Percentiles rank a stretch among this genome's conserved stretches.
phyloP scores from a whole-genome alignment of 2,888 invertebrate species.

The Leptopilina myrica region DNA sequence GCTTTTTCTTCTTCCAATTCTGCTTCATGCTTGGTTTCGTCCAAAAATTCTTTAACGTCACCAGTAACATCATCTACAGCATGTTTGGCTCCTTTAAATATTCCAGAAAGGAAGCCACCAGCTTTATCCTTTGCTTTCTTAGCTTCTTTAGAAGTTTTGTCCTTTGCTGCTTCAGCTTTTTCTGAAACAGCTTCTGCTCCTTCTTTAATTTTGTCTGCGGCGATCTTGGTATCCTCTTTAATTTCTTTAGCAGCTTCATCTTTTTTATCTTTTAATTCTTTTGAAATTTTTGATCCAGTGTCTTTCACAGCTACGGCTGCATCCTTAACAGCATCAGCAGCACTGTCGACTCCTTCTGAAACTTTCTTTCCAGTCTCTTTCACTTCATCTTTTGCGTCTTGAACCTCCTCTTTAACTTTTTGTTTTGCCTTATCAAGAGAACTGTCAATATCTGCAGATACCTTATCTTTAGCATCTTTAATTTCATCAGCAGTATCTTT shows the following conservation, averaged over 20 bases:
- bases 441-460: slow-evolving; percentile 36
- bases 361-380: slow-evolving; percentile 54
- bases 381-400: slow-evolving; percentile 44
- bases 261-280: slow-evolving; percentile 43
- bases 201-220: slow-evolving; percentile 47
- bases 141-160: slow-evolving; percentile 43
- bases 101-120: slow-evolving; percentile 59
- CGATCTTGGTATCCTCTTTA: slow-evolving; percentile 46
- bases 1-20: slow-evolving; percentile 62
- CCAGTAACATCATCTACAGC: slow-evolving; percentile 47
- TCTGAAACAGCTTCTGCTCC: slow-evolving; percentile 47
- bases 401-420: too few species aligned
- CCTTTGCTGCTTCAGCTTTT: slow-evolving; percentile 49
- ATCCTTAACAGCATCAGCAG: slow-evolving; percentile 53
- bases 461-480: slow-evolving; percentile 27
- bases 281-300: slow-evolving; percentile 44
- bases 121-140: slow-evolving; percentile 52
- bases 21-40: slow-evolving; percentile 54
- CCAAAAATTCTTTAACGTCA: slow-evolving; percentile 70
- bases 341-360: slow-evolving; percentile 47
- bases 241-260: slow-evolving; percentile 49
- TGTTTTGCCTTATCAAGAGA: too few species aligned
- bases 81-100: slow-evolving; percentile 55
- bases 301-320: slow-evolving; percentile 38
- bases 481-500: slow-evolving; percentile 52